A percentile compares a stretch with the other conserved stretches of the same genome.
Conservation (phyloP, 2,888 invertebrate species). For the Polia nebulosa region DNA sequence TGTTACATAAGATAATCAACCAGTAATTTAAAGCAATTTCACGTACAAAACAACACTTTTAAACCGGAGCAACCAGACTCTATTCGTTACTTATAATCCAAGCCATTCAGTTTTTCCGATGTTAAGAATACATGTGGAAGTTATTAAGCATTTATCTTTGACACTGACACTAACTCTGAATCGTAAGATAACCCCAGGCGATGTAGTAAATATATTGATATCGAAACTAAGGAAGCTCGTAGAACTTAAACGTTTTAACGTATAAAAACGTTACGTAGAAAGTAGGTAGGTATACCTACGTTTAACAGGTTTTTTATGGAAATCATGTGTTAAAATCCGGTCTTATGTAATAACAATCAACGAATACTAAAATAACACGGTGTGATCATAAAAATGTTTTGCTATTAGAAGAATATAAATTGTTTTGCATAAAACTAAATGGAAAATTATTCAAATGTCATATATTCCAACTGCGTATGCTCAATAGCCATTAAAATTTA, state of each 20-base stretch:
- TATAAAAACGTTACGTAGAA: conserved; percentile 59
- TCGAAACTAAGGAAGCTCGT: conserved; percentile 49
- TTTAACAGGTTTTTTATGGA: conserved; percentile 58
- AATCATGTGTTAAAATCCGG: conserved; percentile 51
- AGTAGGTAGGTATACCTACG: no score
- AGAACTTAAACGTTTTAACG: conserved; percentile 35
- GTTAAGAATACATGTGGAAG: conserved; percentile 30
- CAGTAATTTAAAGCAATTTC: conserved; percentile 70
- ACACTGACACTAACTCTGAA: conserved; percentile 52
- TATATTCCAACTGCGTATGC: conserved; percentile 53
- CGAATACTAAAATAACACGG: conserved; percentile 42
- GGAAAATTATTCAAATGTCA: conserved; percentile 57
- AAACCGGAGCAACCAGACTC: conserved; percentile 53
- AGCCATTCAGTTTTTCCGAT: conserved; percentile 31
- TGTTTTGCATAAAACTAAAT: conserved; percentile 45
- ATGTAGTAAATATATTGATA: conserved; percentile 39
- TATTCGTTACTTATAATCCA: conserved; percentile 34
- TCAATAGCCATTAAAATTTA: conserved; percentile 55
- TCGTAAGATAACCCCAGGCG: conserved; percentile 59
- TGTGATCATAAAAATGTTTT: conserved; percentile 39
- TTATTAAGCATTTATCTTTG: conserved; percentile 55
- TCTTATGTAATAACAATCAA: conserved; percentile 60
- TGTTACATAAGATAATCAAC: conserved; percentile 62
- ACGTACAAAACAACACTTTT: conserved; percentile 57
- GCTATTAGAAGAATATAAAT: conserved; percentile 45